Base-by-base conservation (phyloP, 2,113 vertebrate species). In the Cynoglossus semilaevis region DNA sequence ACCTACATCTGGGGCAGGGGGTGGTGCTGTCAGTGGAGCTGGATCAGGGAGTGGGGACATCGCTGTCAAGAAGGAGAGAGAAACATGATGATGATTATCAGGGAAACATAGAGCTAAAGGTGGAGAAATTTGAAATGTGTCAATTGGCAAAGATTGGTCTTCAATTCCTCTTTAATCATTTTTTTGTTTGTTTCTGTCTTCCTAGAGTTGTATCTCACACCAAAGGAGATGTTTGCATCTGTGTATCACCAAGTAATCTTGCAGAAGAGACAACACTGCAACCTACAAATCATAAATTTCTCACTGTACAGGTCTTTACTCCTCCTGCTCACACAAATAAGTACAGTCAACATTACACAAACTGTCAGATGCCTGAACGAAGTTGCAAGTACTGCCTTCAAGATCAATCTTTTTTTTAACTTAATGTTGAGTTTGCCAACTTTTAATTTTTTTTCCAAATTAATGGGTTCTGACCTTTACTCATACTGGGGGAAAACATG, bases 11-110 rank as follows among this genome's bases (percentile, higher is more conserved):
- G 75, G 60, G 1, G 11, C 69, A 0, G 74, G 66, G 11, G 16
- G 52, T 0, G 77, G 73, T 34, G 35, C 54, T 8, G 42, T 48
- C 36, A 15, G 58, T 14, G 80, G 70, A 52, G 57, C 43, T 3
- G 71, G 43, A 15, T 42, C 55, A 0, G 76, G 58, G 9, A 38
- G 62, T 8, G 82, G 77, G 19, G 87, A 88, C 2, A 63, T 87
- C 42, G 78, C 83, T 1, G 82, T 87, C 49, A 89, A 89, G 58
- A 89, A 88, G 45, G 87, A 88, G 72, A 77, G 85, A 49, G 87
- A 87, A 70, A 86, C 82, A 77, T 87, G 85, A 87, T 85, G 70
- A 42, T 34, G 67, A 48, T 38, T 71, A 57, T 16, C 15, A 42
- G 36, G 58, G 38, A 54, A 61, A 51, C 63, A 29, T 29, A 29